These are phyloP conservation scores for Oxyruncus cristatus DNA, from an alignment of 2,113 vertebrate species.

Conservation along the genomic window DNA sequence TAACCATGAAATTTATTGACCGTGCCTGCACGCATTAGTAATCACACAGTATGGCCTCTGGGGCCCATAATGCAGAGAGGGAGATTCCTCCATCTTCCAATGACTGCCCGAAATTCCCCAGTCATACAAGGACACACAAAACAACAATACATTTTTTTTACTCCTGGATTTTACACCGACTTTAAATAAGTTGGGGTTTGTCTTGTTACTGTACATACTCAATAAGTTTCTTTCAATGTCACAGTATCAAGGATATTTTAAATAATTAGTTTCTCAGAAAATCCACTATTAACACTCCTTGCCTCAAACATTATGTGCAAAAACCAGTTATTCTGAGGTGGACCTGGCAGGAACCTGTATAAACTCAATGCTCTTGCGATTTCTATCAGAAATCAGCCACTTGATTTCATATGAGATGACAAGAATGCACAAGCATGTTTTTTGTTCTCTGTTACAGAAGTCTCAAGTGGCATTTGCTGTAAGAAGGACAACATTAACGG, in stretches of 20 bases:
- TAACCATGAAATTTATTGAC: constrained; percentile 34
- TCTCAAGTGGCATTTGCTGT: constrained; percentile 31
- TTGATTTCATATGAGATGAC: constrained; percentile 30
- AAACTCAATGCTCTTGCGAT: background rate
- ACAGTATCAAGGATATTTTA: background rate
- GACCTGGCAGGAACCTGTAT: background rate
- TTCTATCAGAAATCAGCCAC: background rate
- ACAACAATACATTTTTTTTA: background rate
- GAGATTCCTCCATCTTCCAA: constrained; percentile 29
- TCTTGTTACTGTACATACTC: background rate
- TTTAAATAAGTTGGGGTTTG: background rate
- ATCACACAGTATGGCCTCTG: constrained; percentile 35
- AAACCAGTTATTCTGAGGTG: background rate
- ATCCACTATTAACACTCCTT: background rate
- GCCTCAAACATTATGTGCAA: background rate
- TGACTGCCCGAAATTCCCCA: background rate
- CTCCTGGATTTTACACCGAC: background rate
- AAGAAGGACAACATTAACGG: background rate
- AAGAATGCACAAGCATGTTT: background rate
- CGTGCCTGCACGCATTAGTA: constrained; percentile 45
- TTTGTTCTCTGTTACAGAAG: background rate
- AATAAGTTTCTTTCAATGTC: background rate
- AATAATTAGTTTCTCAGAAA: background rate
- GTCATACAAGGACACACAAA: background rate
- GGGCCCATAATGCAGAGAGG: constrained; percentile 4